Evolutionary conservation across 92 coral and sea anemone species (phyloP), one percentile per base, ranked within the genome.

Genomic region (Epizoanthus ramosus): DNA sequence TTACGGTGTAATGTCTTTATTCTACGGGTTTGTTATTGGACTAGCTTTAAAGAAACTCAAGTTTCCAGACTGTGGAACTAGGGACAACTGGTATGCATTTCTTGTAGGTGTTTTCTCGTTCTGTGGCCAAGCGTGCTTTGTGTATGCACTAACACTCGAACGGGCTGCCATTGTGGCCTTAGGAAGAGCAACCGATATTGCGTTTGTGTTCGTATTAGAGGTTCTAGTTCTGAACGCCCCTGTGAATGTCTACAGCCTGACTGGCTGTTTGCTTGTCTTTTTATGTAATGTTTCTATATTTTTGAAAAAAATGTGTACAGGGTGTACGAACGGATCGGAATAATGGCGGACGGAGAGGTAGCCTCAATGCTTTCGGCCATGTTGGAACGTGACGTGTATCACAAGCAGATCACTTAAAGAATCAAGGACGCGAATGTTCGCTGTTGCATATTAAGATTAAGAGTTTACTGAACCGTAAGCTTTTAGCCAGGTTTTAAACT

Each of bases 181-280:
- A 47, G 85, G 82, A 19, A 86, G 91, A 6, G 88, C 93, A 57
- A 68, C 81, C 16, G 91, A 86, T 31, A 87, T 90, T 68, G 89
- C 71, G 1, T 64, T 84, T 13, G 85, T 91, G 3, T 91, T 87
- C 59, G 37, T 88, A 18, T 81, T 91, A 16, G 91, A 91, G 69
- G 58, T 91, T 56, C 52, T 71, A 16, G 61, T 81, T 45, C 60
- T 91, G 35, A 45, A 81, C 60, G 77, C 60, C n/a, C 68, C 71
- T 57, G 88, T 88, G 45, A 74, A 66, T 76, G 75, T 67, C 18
- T 74, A 79, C 35, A 91, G 91, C 79, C 50, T 91, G 37, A 83
- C 84, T 60, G 94, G 94, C 2, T 88, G 91, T 37, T 23, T 72
- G 19, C 68, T 91, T 7, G 87, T 91, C 35, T 59, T 88, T 9